Base-by-base conservation (phyloP, 2,888 invertebrate species). In the Tortricodes alternella region DNA sequence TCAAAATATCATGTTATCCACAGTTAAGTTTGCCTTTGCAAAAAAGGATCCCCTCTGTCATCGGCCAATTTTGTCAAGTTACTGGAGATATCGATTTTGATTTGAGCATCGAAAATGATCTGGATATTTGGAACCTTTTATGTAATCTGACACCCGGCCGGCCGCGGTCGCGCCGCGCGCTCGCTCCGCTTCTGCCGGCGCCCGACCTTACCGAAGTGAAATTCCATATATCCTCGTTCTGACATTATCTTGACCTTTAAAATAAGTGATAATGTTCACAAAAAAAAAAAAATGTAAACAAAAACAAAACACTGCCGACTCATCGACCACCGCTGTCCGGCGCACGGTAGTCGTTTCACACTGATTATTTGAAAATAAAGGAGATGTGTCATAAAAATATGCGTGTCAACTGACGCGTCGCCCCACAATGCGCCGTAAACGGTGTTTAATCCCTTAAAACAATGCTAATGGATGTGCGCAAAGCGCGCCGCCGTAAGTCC, bases 381-480 rank as follows among this genome's bases (percentile, higher is more conserved):
- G 80, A 79, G 75, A 83, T 80, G 83, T 86, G 88, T 89, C 86
- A 88, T 83, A 83, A 82, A 87, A 89, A 83, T 87, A 89, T 89
- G 86, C 81, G 78, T 82, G 81, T 80, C 71, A 63, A 73, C 68
- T 73, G 76, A 82, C 80, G 78, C 74, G 74, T 80, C 73, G 70
- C 67, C 73, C 75, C 78, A 78, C 76, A 73, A 70, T 66, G 75
- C 66, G 71, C 67, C 75, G 76, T 78, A 84, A 87, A 79, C 83
- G 78, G 76, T 83, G 73, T 80, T 78, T 90, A 89, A 90, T 89
- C 90, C 89, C 76, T 83, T 85, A 84, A 89, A 89, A 90, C 90
- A 89, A 90, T 90, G 88, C 89, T 90, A 90, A 90, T 90, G 90
- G 90, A 88, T 80, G 82, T 78, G 78, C 82, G 83, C 77, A 78